These are phyloP conservation scores for Hydrotaea diabolus DNA, from an alignment of 2,888 invertebrate genomes.

Conservation along the genomic window DNA sequence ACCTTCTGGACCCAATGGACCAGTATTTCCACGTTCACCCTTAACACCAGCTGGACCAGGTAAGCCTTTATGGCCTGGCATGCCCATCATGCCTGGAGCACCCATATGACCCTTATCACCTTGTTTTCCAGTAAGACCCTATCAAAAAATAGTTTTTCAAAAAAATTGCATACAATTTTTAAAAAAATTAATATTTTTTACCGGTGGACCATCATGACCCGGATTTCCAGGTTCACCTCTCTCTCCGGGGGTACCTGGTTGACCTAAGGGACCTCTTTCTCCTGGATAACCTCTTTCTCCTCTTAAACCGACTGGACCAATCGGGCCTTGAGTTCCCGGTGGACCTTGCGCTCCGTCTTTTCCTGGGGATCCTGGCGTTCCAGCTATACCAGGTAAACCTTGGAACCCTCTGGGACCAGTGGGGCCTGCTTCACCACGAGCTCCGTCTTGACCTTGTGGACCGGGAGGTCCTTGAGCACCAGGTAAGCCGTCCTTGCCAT, in stretches of 20 bases:
- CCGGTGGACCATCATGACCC: conserved; percentile 84
- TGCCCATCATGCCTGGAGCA: conserved; percentile 89
- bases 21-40: conserved; percentile 85
- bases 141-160: neutral
- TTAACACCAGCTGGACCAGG: conserved; percentile 84
- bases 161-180: too few relatives aligned
- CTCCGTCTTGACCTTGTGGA: conserved; percentile 86
- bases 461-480: conserved; percentile 89
- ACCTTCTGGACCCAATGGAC: conserved; percentile 89
- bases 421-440: conserved; percentile 88
- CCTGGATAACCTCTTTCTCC: conserved; percentile 88
- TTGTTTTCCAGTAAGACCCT: conserved; percentile 83
- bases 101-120: conserved; percentile 91
- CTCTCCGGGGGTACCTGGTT: conserved; percentile 81
- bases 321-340: conserved; percentile 85
- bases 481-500: conserved; percentile 88
- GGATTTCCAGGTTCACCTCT: conserved; percentile 82
- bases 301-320: conserved; percentile 84
- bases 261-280: conserved; percentile 87
- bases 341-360: conserved; percentile 90
- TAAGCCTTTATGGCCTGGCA: conserved; percentile 86
- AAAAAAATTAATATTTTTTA: conserved; percentile 77
- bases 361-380: conserved; percentile 88
- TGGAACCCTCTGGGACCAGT: conserved; percentile 90
- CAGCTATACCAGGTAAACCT: conserved; percentile 88